phyloP scores from a whole-genome alignment of 2,113 vertebrate species.

The Probosciger aterrimus region DNA sequence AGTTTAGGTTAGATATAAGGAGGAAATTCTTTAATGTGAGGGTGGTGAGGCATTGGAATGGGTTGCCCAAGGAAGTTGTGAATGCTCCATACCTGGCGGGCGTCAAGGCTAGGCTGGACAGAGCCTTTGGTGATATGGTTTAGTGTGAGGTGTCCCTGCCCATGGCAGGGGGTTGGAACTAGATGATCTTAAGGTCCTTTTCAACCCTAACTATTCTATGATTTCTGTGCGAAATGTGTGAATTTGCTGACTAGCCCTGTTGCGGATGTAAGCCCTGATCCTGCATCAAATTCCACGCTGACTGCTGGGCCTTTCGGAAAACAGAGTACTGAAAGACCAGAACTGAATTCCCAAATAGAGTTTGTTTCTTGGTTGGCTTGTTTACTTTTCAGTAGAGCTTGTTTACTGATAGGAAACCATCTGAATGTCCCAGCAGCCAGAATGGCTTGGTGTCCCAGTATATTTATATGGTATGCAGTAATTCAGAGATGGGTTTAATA shows the following conservation, averaged over 20 bases:
- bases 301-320: neutral
- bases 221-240: rapidly evolving
- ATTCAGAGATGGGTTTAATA: neutral
- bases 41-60: too few species aligned
- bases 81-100: too few species aligned
- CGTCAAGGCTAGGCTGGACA: too few species aligned
- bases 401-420: neutral
- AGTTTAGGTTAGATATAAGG: too few species aligned
- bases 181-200: too few species aligned
- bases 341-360: neutral
- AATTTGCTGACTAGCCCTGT: neutral
- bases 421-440: neutral
- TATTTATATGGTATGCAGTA: neutral
- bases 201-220: too few species aligned
- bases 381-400: neutral
- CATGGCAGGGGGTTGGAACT: too few species aligned
- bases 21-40: too few species aligned
- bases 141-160: too few species aligned
- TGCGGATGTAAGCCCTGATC: neutral
- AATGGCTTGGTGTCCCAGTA: neutral
- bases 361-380: neutral
- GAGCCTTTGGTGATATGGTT: too few species aligned
- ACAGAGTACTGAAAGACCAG: neutral
- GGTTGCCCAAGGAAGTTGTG: too few species aligned
- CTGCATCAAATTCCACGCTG: rapidly evolving